A percentile compares a stretch with the other conserved stretches of the same genome.
These are phyloP conservation scores for Etheostoma nigrum DNA, from an alignment of 2,797 vertebrate genomes.

Conservation along the genomic window DNA sequence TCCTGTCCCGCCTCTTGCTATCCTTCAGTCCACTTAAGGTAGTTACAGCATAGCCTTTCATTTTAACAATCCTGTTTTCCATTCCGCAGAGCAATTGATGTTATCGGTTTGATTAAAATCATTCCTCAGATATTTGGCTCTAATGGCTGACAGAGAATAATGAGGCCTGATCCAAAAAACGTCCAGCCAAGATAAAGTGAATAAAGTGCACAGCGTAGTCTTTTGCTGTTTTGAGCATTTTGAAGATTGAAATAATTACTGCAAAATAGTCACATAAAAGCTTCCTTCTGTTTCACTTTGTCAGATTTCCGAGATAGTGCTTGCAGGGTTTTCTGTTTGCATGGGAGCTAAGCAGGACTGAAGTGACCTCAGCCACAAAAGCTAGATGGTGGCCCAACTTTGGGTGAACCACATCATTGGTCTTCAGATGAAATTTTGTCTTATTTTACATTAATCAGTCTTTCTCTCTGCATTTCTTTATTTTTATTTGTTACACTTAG, in stretches of 20 bases:
- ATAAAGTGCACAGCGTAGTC: constrained; percentile 61
- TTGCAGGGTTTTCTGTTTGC: constrained; percentile 64
- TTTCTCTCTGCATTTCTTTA: constrained; percentile 23
- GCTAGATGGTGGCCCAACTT: constrained; percentile 40
- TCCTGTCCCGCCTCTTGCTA: constrained; percentile 55
- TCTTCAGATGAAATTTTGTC: constrained; percentile 31
- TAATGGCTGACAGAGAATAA: constrained; percentile 80
- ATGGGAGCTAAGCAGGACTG: constrained; percentile 36
- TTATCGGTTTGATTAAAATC: constrained; percentile 81
- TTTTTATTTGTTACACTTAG: constrained; percentile 6
- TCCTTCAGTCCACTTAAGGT: constrained; percentile 64
- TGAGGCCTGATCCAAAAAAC: constrained; percentile 65
- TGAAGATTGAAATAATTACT: constrained; percentile 81
- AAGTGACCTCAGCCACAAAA: constrained; percentile 55
- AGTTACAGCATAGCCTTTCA: constrained; percentile 60
- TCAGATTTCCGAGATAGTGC: constrained; percentile 72
- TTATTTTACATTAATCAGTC: constrained; percentile 27
- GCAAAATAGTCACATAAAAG: constrained; percentile 78
- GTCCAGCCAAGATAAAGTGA: constrained; percentile 79
- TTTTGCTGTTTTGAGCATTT: constrained; percentile 73
- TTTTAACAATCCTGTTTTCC: constrained; percentile 78
- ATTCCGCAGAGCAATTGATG: constrained; percentile 72
- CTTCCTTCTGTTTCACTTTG: constrained; percentile 77
- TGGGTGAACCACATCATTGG: constrained; percentile 49
- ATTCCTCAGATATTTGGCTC: constrained; percentile 68